Evolutionary conservation across 2,888 invertebrate genomes (phyloP).

Genomic region (Julus scandinavius): DNA sequence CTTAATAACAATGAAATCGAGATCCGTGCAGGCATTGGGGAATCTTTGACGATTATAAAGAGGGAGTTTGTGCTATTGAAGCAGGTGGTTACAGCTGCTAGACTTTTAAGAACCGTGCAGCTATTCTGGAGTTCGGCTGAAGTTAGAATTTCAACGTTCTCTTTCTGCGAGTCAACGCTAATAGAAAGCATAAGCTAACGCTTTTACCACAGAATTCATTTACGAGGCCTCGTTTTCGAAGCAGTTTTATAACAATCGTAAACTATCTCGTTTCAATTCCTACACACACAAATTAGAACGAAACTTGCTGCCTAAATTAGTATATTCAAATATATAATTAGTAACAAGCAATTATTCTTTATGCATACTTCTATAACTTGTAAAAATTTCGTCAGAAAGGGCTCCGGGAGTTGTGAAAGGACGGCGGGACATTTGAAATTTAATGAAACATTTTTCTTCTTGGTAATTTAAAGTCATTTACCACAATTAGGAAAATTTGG

Average conservation of each 20-base stretch:
- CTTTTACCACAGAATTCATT: not conserved
- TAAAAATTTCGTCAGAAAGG: too few species aligned
- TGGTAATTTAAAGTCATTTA: not conserved
- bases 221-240: not conserved
- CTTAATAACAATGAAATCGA: conserved; percentile 30
- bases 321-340: not conserved
- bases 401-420: too few species aligned
- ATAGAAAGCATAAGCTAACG: not conserved
- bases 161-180: not conserved
- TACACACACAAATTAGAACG: not conserved
- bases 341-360: too few species aligned
- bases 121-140: conserved; percentile 13
- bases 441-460: not conserved
- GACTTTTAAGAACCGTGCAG: conserved; percentile 28
- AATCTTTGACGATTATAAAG: not conserved
- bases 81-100: conserved; percentile 2
- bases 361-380: not conserved
- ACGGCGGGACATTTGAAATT: too few species aligned
- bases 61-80: conserved; percentile 14
- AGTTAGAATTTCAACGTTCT: not conserved
- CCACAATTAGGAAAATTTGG: not conserved
- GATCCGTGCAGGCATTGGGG: not conserved
- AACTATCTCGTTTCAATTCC: not conserved
- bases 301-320: not conserved
- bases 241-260: not conserved